Conservation (phyloP, 2,797 vertebrate genomes). For the Peromyscus aztecus region DNA sequence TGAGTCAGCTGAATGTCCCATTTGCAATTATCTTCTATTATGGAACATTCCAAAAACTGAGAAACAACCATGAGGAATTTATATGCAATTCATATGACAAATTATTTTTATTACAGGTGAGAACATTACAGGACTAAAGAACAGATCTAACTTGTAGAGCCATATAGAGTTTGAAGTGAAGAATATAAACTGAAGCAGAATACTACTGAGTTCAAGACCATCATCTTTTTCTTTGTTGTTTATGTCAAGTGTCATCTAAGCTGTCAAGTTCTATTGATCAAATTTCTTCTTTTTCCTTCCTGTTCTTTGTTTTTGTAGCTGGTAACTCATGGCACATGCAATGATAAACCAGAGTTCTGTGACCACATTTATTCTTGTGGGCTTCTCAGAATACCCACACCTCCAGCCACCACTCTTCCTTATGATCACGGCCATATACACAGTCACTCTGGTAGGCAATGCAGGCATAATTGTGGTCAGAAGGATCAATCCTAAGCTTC, state of each 20-base stretch:
- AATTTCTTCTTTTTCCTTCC: neutral
- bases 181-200: neutral
- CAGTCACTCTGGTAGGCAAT: neutral
- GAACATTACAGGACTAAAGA: neutral
- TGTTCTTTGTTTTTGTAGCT: neutral
- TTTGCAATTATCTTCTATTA: neutral
- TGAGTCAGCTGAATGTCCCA: neutral
- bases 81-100: neutral
- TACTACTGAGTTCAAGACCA: rapidly evolving
- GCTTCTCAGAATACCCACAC: conserved; percentile 18
- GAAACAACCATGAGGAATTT: neutral
- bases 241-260: rapidly evolving
- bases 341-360: neutral
- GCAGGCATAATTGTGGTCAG: neutral
- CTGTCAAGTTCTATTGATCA: no score
- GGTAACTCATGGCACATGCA: neutral
- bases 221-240: rapidly evolving
- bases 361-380: neutral
- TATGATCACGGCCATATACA: neutral
- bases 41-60: neutral
- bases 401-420: neutral
- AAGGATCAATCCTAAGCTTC: conserved; percentile 38
- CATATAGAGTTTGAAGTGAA: neutral
- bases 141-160: neutral
- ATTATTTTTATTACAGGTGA: neutral